phyloP scores from a whole-genome alignment of 35 echinoderm and acorn worm genomes.

The Heliocidaris erythrogramma region DNA sequence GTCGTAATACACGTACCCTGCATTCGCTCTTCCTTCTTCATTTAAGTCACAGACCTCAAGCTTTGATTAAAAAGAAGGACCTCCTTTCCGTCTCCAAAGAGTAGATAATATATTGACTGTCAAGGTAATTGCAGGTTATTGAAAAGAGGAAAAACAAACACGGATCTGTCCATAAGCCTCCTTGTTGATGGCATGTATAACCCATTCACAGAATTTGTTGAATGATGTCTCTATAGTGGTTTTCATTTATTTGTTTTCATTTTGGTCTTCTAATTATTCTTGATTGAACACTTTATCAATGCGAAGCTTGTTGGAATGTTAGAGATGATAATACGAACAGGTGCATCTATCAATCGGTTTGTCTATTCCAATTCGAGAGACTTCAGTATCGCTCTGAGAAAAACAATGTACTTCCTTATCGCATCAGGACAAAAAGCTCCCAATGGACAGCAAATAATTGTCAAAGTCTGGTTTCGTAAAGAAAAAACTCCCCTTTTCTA shows the following conservation, averaged over 20 bases:
- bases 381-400: too few species aligned
- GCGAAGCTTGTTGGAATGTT: too few species aligned
- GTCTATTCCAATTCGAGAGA: too few species aligned
- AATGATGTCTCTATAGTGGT: neutral
- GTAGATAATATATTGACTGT: constrained; percentile 1
- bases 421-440: too few species aligned
- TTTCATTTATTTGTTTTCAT: neutral
- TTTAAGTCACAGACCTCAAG: neutral
- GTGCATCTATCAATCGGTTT: too few species aligned
- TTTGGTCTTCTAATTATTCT: neutral
- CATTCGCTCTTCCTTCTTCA: neutral
- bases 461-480: too few species aligned
- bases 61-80: neutral
- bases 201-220: neutral
- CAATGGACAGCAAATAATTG: too few species aligned
- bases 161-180: neutral
- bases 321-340: too few species aligned
- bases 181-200: neutral
- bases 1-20: neutral
- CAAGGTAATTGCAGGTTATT: neutral
- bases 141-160: constrained; percentile 2
- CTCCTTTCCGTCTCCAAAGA: neutral
- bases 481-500: too few species aligned
- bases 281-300: too few species aligned
- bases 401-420: too few species aligned